phyloP scores from a whole-genome alignment of 2,113 vertebrate genomes.

The Eupsittula cactorum region DNA sequence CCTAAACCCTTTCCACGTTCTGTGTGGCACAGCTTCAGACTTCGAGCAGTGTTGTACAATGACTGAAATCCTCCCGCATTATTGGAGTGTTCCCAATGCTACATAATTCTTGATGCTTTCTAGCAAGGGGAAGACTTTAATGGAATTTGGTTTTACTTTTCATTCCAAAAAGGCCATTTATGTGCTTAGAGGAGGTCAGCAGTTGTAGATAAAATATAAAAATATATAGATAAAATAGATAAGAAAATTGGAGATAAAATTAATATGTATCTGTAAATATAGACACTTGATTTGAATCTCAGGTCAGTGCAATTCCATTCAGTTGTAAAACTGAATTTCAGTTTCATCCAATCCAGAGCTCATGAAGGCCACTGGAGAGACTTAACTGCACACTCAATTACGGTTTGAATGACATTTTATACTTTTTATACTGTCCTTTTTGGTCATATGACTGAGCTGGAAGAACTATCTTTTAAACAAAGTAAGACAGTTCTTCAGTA shows the following conservation, averaged over 20 bases:
- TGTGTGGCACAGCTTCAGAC: background rate
- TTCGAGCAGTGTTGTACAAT: background rate
- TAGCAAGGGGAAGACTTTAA: background rate
- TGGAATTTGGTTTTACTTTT: background rate
- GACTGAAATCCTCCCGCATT: background rate
- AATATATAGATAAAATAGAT: background rate
- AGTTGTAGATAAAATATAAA: background rate
- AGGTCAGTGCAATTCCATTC: background rate
- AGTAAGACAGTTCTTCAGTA: background rate
- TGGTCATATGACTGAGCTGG: background rate
- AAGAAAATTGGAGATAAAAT: background rate
- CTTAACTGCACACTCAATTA: background rate
- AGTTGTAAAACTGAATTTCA: background rate
- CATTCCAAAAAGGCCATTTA: background rate
- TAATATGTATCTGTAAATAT: background rate
- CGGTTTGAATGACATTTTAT: background rate
- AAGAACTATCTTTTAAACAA: background rate
- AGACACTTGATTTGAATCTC: background rate
- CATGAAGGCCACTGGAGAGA: background rate
- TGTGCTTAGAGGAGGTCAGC: background rate
- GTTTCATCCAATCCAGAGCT: background rate
- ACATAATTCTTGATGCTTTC: background rate
- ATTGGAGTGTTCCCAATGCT: background rate
- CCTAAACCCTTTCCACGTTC: background rate
- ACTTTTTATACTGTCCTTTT: background rate